Evolutionary conservation across 2,113 vertebrate genomes (phyloP), one percentile per base, ranked within the genome.

Genomic region (Tragelaphus scriptus): DNA sequence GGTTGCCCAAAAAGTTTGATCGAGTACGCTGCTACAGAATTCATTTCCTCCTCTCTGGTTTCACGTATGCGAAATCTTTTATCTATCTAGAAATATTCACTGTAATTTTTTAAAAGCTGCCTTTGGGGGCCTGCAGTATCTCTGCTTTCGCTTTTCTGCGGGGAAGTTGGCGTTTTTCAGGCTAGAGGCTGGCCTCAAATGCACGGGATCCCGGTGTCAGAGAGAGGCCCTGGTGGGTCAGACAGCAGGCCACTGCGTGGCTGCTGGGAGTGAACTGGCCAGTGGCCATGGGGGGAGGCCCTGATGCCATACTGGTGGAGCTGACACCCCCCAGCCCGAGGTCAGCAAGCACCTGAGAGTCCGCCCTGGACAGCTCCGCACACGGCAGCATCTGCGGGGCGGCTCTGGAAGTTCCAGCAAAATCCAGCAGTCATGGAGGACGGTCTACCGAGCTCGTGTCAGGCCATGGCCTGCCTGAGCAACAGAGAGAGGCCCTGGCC

Each of bases 401-500:
- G 2, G 25, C 4, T 3, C 14, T 26, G 30, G 23, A 2, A 19
- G 6, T 25, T 40, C 56, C 49, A 53, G 91, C 21, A n/a, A 55
- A 58, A 63, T 28, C 47, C 11, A 12, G 1, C 6, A 6, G 12
- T 0, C 10, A 30, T 0, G 1, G 87, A 17, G 79, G 28, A 51
- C 3, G 3, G 19, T 4, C 3, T 10, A 8, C 36, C 0, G 56
- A 5, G 58, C 16, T 1, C 16, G 4, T 2, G 1, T 51, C 47
- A 32, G 2, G 16, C 30, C 30, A 13, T 5, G 1, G 49, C 17
- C 49, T 17, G 49, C 49, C 80, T 82, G 49, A 55, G 9, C 3
- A 4, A 23, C 1, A 1, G 30, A 19, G 81, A 15, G 81, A 0
- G 4, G 81, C 81, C 11, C 19, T 36, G 32, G 80, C 32, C 81